phyloP scores from a whole-genome alignment of 1,140 invertebrate genomes.

The Elysia chlorotica region DNA sequence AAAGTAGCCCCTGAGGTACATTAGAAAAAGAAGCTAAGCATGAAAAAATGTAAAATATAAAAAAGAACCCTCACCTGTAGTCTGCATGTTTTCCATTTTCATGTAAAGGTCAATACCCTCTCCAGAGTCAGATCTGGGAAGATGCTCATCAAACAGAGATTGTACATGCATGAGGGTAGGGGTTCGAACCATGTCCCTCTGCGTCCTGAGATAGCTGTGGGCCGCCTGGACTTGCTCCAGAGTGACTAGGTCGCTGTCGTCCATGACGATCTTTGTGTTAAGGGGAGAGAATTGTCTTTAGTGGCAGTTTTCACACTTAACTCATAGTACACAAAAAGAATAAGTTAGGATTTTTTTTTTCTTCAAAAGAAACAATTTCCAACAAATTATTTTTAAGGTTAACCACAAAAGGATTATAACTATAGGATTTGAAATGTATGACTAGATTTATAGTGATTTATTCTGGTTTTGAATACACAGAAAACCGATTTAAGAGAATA shows the following conservation, averaged over 20 bases:
- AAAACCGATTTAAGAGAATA: too few relatives aligned
- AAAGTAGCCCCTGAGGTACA: too few relatives aligned
- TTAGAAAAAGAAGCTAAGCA: too few relatives aligned
- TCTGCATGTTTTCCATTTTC: conserved; percentile 56
- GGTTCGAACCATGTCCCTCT: conserved; percentile 2
- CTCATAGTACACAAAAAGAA: neutral
- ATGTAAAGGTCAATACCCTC: conserved; percentile 35
- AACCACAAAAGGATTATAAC: too few relatives aligned
- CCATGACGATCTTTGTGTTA: conserved; percentile 22
- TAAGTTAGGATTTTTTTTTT: too few relatives aligned
- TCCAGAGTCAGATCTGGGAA: neutral
- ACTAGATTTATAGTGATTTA: too few relatives aligned
- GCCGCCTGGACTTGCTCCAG: conserved; percentile 7
- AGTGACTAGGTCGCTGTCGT: conserved; percentile 10
- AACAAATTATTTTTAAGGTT: too few relatives aligned
- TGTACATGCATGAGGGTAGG: conserved; percentile 7
- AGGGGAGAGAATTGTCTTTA: too few relatives aligned
- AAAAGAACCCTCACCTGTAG: conserved; percentile 47
- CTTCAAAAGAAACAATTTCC: too few relatives aligned
- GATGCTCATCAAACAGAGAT: neutral
- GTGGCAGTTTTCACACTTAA: neutral
- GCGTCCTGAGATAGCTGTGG: neutral
- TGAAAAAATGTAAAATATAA: too few relatives aligned
- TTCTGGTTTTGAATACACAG: too few relatives aligned
- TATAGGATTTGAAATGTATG: too few relatives aligned